Base-by-base conservation (phyloP, 23 tunicate species). In the Halocynthia aurantium region DNA sequence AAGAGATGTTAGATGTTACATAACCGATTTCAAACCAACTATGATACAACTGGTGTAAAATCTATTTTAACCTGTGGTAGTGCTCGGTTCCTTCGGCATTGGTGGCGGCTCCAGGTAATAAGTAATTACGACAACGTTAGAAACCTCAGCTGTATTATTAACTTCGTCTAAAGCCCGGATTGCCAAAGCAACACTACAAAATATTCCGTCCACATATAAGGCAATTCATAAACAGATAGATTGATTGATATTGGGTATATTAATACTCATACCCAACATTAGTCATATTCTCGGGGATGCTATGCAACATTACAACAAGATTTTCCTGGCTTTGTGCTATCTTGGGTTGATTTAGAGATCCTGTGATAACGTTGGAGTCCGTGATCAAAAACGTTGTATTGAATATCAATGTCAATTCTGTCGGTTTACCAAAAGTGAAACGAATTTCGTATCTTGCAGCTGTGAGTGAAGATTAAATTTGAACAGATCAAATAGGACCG, bases 401-500 rank as follows among this genome's bases (percentile, higher is more conserved):
- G 31, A 71, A 81, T 22, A 58, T 22, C 44, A 57, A 2, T n/a
- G 72, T 50, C 58, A 81, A 44, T 40, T 31, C 50, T 44, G 69
- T 57, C 10, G 58, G 50, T 58, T 81, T 71, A 71, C 72, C 62
- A 8, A 81, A n/a, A 11, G 67, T 50, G 58, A 71, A 81, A 8
- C 85, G 85, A 10, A 81, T 54, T 70, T 81, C 85, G 70, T 81
- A 81, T 15, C 12, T 61, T 7, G 82, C 65, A 4, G 82, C 82
- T 77, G 72, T 51, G 11, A 15, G 17, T 0, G 11, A 22, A 52
- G 44, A 31, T 31, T 31, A 52, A 4, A 31, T 31, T 31, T 31
- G 44, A 31, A 31, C 44, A 31, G 44, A 31, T 4, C 44, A 4
- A 31, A 31, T 31, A 31, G 44, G 4, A 31, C 1, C 44, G 44